Evolutionary conservation across 2,888 invertebrate genomes (phyloP), one percentile per base, ranked within the genome.

Genomic region (Amphipoea lucens): DNA sequence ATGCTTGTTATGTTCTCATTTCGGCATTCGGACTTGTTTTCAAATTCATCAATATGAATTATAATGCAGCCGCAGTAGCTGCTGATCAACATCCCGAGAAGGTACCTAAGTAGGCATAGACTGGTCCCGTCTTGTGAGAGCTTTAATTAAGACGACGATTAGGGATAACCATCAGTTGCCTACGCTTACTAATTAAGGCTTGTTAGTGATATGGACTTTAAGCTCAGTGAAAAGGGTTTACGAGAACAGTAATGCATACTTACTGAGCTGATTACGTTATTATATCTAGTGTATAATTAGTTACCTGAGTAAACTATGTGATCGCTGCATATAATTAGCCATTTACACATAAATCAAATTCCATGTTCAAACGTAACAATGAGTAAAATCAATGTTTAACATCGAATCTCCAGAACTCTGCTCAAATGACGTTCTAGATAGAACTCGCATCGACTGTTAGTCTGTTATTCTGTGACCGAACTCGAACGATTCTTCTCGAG

Each of bases 401-500:
- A 57, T 57, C 23, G 9, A 57, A 57, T 36, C 48, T 29, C 12
- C 51, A 20, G 69, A 70, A 17, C 29, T 40, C 12, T 0, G 42
- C 14, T 71, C 60, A 45, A 42, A 66, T 74, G 76, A 74, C 60
- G 82, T 77, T 66, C 36, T 45, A 77, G 67, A 84, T 45, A 77
- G 67, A 84, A 75, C 17, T 60, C 23, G 11, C 36, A 42, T 29
- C 60, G 36, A 36, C 36, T 36, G 0, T 36, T 36, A 36, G 36
- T n/a, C n/a, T n/a, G n/a, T 36, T 36, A 3, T 36, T 36, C 36
- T 36, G 36, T 36, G 36, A 36, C 36, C 36, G 14, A 29, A 67
- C 5, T 36, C 42, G 9, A 65, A 66, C 87, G 91, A 94, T 91
- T 90, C 87, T 92, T 93, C 93, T 94, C 85, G 92, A 88, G 82